Percentiles rank a stretch among this genome's conserved stretches.
Evolutionary conservation across 2,888 invertebrate genomes (phyloP).

Genomic region (Sarcophaga subvicina): DNA sequence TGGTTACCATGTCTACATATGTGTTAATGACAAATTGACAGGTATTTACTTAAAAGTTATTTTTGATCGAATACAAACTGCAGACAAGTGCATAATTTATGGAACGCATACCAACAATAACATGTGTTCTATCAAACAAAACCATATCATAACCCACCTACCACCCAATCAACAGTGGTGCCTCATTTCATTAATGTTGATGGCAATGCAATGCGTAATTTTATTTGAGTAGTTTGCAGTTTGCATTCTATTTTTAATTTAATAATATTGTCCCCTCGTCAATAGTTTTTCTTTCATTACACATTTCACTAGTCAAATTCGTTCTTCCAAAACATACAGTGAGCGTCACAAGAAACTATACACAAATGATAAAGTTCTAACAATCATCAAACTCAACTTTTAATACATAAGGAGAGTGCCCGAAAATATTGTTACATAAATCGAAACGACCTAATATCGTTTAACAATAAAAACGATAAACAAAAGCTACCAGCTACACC

Average conservation of each 20-base stretch:
- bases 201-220: slow-evolving; percentile 38
- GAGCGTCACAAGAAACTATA: no score
- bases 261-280: background rate
- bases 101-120: slow-evolving; percentile 12
- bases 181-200: background rate
- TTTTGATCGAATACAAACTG: slow-evolving; percentile 54
- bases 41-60: slow-evolving; percentile 63
- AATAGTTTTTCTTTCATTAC: background rate
- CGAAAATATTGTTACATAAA: no score
- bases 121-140: slow-evolving; percentile 1
- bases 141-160: background rate
- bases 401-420: no score
- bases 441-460: no score
- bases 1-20: background rate
- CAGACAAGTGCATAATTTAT: slow-evolving; percentile 65
- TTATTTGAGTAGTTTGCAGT: slow-evolving; percentile 62
- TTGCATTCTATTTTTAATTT: slow-evolving; percentile 32
- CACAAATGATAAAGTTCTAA: no score
- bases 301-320: background rate
- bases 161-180: background rate
- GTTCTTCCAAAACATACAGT: background rate
- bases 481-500: no score
- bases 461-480: no score
- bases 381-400: no score
- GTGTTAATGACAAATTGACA: slow-evolving; percentile 67